phyloP scores from a whole-genome alignment of 2,797 vertebrate genomes.

The Buphagus erythrorhynchus region DNA sequence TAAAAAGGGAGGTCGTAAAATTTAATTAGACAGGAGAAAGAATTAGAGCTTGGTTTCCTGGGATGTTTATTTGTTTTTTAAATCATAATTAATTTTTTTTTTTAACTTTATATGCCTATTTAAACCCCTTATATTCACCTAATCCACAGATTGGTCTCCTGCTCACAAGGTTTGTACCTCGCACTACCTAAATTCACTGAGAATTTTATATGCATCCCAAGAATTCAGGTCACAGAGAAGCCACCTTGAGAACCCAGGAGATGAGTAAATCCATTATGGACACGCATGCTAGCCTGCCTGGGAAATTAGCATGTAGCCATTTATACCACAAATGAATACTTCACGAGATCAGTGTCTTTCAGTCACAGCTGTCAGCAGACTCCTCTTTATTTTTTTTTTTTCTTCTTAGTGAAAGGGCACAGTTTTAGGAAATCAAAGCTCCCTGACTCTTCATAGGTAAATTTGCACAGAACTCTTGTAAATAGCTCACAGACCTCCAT shows the following conservation, averaged over 20 bases:
- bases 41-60: background rate
- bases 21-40: conserved; percentile 30
- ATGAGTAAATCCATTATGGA: background rate
- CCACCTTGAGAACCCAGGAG: background rate
- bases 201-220: background rate
- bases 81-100: background rate
- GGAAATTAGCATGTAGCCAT: background rate
- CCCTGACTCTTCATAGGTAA: background rate
- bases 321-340: background rate
- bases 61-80: background rate
- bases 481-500: background rate
- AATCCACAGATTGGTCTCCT: background rate
- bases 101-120: background rate
- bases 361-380: background rate
- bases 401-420: background rate
- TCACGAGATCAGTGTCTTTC: background rate
- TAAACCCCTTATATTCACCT: background rate
- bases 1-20: conserved; percentile 26
- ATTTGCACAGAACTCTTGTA: background rate
- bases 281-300: background rate
- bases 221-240: background rate
- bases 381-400: background rate
- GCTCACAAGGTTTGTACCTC: background rate
- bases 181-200: background rate
- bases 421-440: background rate